Evolutionary conservation across 2,113 vertebrate species (phyloP), one percentile per base, ranked within the genome.

Genomic region (Muntiacus muntjak): DNA sequence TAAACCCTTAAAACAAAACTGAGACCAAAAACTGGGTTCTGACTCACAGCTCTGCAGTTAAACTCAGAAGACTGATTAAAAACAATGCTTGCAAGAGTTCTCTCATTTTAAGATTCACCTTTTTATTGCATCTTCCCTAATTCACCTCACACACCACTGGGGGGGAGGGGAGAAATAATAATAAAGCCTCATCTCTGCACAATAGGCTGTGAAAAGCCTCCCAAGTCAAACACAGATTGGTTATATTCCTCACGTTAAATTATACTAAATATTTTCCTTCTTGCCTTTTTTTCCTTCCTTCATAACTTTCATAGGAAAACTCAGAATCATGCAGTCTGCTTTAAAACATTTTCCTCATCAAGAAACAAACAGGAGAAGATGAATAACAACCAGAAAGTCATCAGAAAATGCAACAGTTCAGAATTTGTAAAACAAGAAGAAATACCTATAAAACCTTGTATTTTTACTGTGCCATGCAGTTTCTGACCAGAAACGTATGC

Each of bases 321-420:
- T 97, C 95, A 97, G 87, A 97, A 91, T 97, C 97, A 93, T 78
- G 74, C 71, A 90, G 81, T 91, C 93, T 40, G 33, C 78, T 94
- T 85, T 57, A 93, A 91, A 89, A 87, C 87, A 43, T 92, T 96
- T 96, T 98, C 93, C 40, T 82, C 45, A 76, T 45, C 28, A 95
- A 90, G 91, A 90, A 95, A 95, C 94, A 58, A 74, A 62, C 7
- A 36, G 52, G 2, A 40, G 19, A 50, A 58, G 36, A 82, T 52
- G 33, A 85, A 26, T 6, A 86, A 79, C 28, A 26, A 79, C 52
- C 21, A 55, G 81, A n/a, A 71, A 33, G 45, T 54, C 33, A 76
- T 7, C 36, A 43, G 50, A 79, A 91, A 96, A 89, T 1, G 15
- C 4, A 55, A 87, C 94, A 87, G 25, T 76, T 96, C 52, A 81